Percentiles rank a stretch among this genome's conserved stretches.
Conservation (phyloP, 1,140 invertebrate genomes). For the Temnothorax curvispinosus region DNA sequence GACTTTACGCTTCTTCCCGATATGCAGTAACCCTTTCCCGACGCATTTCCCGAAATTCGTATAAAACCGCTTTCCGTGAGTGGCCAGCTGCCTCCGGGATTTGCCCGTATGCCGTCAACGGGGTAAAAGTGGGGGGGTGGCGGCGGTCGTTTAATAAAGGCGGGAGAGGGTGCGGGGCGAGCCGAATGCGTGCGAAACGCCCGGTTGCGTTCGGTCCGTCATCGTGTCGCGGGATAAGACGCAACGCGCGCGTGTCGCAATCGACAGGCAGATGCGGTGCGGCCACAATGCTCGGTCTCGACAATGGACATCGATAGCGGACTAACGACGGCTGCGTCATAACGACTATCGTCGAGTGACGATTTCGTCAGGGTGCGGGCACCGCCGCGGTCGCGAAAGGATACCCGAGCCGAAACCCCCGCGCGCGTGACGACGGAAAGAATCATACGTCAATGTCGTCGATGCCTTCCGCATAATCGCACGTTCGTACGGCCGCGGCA, state of each 20-base stretch:
- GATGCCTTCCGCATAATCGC: conserved; percentile 54
- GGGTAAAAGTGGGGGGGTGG: not conserved
- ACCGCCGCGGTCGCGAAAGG: not conserved
- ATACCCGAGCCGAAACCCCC: no score
- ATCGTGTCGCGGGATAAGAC: conserved; percentile 27
- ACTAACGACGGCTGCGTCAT: conserved; percentile 23
- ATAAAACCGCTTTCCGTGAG: conserved; percentile 51
- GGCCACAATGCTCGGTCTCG: conserved; percentile 32
- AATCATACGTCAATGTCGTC: conserved; percentile 54
- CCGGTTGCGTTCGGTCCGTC: not conserved
- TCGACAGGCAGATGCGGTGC: conserved; percentile 59
- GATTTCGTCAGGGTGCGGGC: conserved; percentile 27
- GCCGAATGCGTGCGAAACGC: conserved; percentile 25
- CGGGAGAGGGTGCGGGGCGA: not conserved
- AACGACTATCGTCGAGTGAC: not conserved
- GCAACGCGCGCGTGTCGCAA: conserved; percentile 23
- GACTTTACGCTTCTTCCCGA: conserved; percentile 40
- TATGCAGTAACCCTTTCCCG: conserved; percentile 60
- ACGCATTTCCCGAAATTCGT: conserved; percentile 53
- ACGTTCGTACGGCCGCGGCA: conserved; percentile 17
- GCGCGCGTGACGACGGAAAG: conserved; percentile 3
- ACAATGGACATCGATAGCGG: conserved; percentile 11
- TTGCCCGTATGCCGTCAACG: conserved; percentile 40
- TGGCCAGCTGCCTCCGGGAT: conserved; percentile 61
- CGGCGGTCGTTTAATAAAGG: conserved; percentile 31